Evolutionary conservation across 2,113 vertebrate species (phyloP), one percentile per base, ranked within the genome.

Genomic region (Hippocampus guttulatus): DNA sequence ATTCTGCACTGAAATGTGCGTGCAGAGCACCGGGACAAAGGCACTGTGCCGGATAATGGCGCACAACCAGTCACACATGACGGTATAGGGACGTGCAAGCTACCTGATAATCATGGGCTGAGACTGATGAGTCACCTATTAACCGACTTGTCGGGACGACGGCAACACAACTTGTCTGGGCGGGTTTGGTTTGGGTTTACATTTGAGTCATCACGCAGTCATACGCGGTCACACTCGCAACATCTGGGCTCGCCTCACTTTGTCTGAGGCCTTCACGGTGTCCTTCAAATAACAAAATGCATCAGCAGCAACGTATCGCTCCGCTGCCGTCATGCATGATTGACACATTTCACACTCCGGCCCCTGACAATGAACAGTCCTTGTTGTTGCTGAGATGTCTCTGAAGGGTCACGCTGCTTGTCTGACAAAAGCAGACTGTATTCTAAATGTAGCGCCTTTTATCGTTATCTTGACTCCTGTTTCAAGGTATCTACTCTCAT

Each of bases 231-330:
- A 54, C 55, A 40, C 55, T 67, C 63, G 40, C 38, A 38, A 63
- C 73, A 70, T 66, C 61, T 41, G 67, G 49, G 66, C 70, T 57
- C 70, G 73, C 81, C 47, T 71, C 77, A 64, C 68, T 75, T 74
- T 66, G 71, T 76, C 78, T 75, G 55, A 76, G 83, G 80, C 82
- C 79, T 86, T 87, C 77, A 77, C 77, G 67, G 3, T 73, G 84
- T 79, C 82, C 70, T 84, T 71, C 68, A 58, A 30, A 73, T 71
- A 30, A 33, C 16, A 5, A 20, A 18, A 15, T 2, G 38, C 18
- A n/a, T 49, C 30, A 71, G 33, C 52, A 40, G 40, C 64, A 68
- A 16, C 68, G 30, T 30, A 47, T 20, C 69, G 67, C 76, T 71
- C 55, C 77, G n/a, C 57, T 64, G 54, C 54, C 16, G 45, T 64